Conservation (phyloP, 2,113 vertebrate species). For the Hipposideros armiger region DNA sequence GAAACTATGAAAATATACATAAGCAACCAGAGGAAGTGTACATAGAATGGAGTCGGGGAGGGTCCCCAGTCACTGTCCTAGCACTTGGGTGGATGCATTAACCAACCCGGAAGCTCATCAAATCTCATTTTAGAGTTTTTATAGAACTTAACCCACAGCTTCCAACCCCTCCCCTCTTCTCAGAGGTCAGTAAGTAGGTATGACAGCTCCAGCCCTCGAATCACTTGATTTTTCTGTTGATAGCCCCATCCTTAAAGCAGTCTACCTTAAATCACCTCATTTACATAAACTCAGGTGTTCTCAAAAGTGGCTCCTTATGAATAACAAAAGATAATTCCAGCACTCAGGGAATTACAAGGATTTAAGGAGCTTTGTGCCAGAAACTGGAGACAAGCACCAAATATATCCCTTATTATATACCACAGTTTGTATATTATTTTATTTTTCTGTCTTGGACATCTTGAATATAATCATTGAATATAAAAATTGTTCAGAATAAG, state of each 20-base stretch:
- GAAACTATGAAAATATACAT: background rate
- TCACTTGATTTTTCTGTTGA: background rate
- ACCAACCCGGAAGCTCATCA: background rate
- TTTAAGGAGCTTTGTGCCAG: background rate
- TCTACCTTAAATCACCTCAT: background rate
- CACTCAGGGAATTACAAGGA: background rate
- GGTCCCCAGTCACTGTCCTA: background rate
- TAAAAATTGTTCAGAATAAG: background rate
- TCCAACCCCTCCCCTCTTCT: background rate
- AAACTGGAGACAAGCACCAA: background rate
- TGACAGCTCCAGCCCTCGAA: background rate
- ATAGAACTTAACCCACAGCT: background rate
- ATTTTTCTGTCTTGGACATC: background rate
- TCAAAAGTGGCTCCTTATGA: background rate
- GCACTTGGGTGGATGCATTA: background rate
- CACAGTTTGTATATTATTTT: background rate
- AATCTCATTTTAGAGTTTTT: background rate
- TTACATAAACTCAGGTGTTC: background rate
- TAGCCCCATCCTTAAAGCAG: background rate
- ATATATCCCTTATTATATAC: background rate
- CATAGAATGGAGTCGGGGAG: background rate
- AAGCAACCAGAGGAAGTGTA: background rate
- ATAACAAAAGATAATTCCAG: background rate
- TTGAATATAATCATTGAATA: background rate
- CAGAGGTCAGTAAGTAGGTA: background rate